A percentile compares a stretch with the other conserved stretches of the same genome.
phyloP scores from a whole-genome alignment of 2,888 invertebrate genomes.

The Ichneumoninae sp. region DNA sequence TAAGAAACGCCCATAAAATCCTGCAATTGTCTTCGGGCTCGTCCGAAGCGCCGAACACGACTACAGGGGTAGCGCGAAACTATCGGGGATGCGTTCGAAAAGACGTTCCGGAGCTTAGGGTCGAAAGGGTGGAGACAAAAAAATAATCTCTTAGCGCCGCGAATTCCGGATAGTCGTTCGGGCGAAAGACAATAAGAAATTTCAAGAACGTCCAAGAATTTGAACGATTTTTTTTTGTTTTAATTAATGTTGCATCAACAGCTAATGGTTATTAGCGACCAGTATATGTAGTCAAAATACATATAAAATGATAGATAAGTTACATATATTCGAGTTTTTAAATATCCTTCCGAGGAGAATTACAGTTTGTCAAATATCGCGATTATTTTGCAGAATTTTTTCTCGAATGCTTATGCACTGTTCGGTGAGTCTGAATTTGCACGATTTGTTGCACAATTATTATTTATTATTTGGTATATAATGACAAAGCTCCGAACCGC shows the following conservation, averaged over 20 bases:
- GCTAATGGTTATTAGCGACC: too few relatives aligned
- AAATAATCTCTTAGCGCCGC: conserved; percentile 5
- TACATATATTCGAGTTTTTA: too few relatives aligned
- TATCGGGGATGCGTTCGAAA: background rate
- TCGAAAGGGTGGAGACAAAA: background rate
- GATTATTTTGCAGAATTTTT: too few relatives aligned
- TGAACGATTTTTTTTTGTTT: too few relatives aligned
- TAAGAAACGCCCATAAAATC: conserved; percentile 36
- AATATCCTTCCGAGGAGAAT: too few relatives aligned
- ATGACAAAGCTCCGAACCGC: background rate
- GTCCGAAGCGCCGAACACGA: conserved; percentile 13
- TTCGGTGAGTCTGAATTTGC: too few relatives aligned
- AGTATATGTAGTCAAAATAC: too few relatives aligned
- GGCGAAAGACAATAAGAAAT: background rate
- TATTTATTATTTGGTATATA: background rate
- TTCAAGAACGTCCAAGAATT: background rate
- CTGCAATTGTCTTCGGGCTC: conserved; percentile 38
- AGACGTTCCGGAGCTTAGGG: conserved; percentile 1
- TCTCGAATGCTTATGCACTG: too few relatives aligned
- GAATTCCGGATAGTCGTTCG: background rate
- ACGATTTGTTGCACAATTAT: background rate
- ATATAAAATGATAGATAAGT: too few relatives aligned
- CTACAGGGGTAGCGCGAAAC: background rate
- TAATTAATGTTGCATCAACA: too few relatives aligned
- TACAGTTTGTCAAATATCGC: too few relatives aligned